A percentile compares a stretch with the other conserved stretches of the same genome.
phyloP scores from a whole-genome alignment of 2,888 invertebrate genomes.

The Volucella inanis region DNA sequence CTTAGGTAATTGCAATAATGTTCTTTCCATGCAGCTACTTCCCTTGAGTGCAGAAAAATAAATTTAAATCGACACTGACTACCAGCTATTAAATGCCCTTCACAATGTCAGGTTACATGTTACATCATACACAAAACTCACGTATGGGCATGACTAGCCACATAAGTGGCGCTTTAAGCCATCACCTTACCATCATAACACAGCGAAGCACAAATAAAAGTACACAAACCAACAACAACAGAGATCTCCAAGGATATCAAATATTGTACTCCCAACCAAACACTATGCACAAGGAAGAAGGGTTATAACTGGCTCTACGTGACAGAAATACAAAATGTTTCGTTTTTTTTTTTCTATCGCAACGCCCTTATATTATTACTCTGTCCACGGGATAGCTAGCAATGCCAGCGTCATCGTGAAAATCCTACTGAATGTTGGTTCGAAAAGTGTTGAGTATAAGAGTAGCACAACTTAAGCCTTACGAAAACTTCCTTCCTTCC shows the following conservation, averaged over 20 bases:
- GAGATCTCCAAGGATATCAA: conserved; percentile 61
- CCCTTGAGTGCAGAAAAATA: conserved; percentile 50
- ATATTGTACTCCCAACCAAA: conserved; percentile 56
- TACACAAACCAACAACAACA: conserved; percentile 31
- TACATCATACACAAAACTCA: conserved; percentile 39
- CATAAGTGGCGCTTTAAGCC: conserved; percentile 50
- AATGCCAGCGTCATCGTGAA: conserved; percentile 26
- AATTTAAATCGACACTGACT: conserved; percentile 69
- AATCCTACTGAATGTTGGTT: conserved; percentile 43
- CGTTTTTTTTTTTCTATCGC: not conserved
- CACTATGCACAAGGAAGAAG: conserved; percentile 57
- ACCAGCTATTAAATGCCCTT: conserved; percentile 57
- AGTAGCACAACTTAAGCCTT: conserved; percentile 69
- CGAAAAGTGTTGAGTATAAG: conserved; percentile 35
- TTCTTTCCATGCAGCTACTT: too few relatives aligned
- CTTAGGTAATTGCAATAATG: too few relatives aligned
- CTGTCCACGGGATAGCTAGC: conserved; percentile 48
- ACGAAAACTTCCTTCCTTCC: conserved; percentile 69
- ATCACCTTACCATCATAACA: not conserved
- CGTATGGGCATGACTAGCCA: conserved; percentile 64
- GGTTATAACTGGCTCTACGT: conserved; percentile 78
- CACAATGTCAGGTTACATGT: conserved; percentile 44
- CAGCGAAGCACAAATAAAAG: conserved; percentile 3
- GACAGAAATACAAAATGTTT: conserved; percentile 78
- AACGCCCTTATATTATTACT: conserved; percentile 61